These are phyloP conservation scores for Macrosiphum euphorbiae DNA, from an alignment of 2,888 invertebrate genomes.

Conservation along the genomic window DNA sequence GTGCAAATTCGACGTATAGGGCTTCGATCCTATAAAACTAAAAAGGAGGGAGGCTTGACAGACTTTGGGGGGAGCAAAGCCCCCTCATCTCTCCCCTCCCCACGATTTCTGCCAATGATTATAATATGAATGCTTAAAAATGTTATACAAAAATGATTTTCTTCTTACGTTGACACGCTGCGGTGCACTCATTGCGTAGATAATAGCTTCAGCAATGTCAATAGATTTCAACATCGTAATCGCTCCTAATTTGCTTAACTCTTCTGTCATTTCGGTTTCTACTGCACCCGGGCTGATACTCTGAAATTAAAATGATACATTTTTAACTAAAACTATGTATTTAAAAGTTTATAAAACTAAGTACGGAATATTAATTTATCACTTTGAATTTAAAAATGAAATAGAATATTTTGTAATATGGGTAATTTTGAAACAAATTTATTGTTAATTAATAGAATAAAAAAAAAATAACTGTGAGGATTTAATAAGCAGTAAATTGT, in stretches of 20 bases:
- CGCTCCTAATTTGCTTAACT: constrained; percentile 65
- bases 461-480: background rate
- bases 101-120: no score
- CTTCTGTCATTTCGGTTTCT: constrained; percentile 69
- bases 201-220: constrained; percentile 64
- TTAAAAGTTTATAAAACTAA: background rate
- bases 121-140: background rate
- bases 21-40: no score
- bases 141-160: background rate
- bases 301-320: constrained; percentile 36
- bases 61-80: no score
- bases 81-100: no score
- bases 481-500: background rate
- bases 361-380: background rate
- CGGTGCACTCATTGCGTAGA: constrained; percentile 57
- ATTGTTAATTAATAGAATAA: background rate
- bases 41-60: no score
- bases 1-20: no score
- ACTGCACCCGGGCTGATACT: constrained; percentile 73
- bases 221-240: constrained; percentile 22
- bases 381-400: background rate
- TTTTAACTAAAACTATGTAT: background rate
- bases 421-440: background rate
- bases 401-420: background rate
- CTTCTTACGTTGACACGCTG: constrained; percentile 63